phyloP scores from a whole-genome alignment of 2,113 vertebrate species.

The Podarcis raffonei region DNA sequence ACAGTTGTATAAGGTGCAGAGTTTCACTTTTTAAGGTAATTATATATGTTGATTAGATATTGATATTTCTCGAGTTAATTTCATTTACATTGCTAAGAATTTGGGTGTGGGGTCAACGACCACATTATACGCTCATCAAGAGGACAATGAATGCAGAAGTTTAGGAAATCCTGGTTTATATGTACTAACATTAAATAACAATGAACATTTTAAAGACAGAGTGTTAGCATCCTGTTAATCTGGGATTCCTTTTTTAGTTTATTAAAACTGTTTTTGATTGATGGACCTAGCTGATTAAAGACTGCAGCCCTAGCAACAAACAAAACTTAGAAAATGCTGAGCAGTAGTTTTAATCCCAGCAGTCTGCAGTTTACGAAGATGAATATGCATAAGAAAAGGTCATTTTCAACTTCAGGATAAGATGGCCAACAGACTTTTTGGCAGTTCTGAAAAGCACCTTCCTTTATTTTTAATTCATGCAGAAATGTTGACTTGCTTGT shows the following conservation, averaged over 20 bases:
- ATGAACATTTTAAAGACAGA: neutral
- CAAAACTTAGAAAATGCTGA: slow-evolving; percentile 19
- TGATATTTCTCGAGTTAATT: too few relatives aligned
- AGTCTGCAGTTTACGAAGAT: slow-evolving; percentile 3
- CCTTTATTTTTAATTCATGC: neutral
- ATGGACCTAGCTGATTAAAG: neutral
- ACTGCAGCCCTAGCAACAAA: slow-evolving; percentile 17
- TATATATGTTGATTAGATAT: too few relatives aligned
- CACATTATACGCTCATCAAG: too few relatives aligned
- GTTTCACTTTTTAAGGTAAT: too few relatives aligned
- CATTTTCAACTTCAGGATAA: neutral
- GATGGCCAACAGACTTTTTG: slow-evolving; percentile 18
- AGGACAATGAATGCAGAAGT: too few relatives aligned
- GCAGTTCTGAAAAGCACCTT: neutral
- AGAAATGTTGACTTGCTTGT: neutral
- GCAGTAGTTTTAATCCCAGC: neutral
- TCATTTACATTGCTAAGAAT: too few relatives aligned
- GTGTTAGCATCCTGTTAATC: neutral
- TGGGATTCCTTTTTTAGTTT: neutral
- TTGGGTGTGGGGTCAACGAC: too few relatives aligned
- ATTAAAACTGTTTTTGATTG: neutral
- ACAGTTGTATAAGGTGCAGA: too few relatives aligned
- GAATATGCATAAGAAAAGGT: neutral
- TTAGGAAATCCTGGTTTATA: neutral
- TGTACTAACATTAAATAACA: neutral